Percentiles rank a stretch among this genome's conserved stretches.
These are phyloP conservation scores for Glyphotaelius pellucidus DNA, from an alignment of 2,888 invertebrate genomes.

Conservation along the genomic window DNA sequence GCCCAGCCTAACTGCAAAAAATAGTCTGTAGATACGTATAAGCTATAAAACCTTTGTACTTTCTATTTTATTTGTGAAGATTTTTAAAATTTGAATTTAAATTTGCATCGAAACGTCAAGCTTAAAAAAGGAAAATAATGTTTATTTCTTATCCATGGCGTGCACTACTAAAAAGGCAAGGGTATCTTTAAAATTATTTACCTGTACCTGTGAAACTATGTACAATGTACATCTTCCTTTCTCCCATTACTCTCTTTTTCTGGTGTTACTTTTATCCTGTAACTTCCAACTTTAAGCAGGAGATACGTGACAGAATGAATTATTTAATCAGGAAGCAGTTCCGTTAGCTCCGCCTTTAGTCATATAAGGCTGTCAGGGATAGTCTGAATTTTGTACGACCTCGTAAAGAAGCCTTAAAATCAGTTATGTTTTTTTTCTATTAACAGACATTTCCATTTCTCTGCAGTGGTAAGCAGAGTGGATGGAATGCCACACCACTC, in stretches of 20 bases:
- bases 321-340: not conserved
- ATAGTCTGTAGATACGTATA: no score
- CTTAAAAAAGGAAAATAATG: no score
- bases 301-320: not conserved
- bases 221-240: not conserved
- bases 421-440: not conserved
- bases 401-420: not conserved
- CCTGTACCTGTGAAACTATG: not conserved
- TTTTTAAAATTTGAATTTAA: no score
- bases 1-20: no score
- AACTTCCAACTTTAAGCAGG: not conserved
- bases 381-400: not conserved
- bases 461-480: no score
- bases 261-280: not conserved
- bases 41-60: no score
- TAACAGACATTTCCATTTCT: no score
- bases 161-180: no score
- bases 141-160: no score
- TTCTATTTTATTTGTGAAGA: no score
- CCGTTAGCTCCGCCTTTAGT: not conserved
- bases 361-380: not conserved
- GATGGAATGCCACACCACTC: no score
- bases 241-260: not conserved
- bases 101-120: no score
- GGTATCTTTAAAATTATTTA: not conserved